Percentiles rank a stretch among this genome's conserved stretches.
These are phyloP conservation scores for Phylloscopus collybita DNA, from an alignment of 2,797 vertebrate genomes.

Conservation along the genomic window DNA sequence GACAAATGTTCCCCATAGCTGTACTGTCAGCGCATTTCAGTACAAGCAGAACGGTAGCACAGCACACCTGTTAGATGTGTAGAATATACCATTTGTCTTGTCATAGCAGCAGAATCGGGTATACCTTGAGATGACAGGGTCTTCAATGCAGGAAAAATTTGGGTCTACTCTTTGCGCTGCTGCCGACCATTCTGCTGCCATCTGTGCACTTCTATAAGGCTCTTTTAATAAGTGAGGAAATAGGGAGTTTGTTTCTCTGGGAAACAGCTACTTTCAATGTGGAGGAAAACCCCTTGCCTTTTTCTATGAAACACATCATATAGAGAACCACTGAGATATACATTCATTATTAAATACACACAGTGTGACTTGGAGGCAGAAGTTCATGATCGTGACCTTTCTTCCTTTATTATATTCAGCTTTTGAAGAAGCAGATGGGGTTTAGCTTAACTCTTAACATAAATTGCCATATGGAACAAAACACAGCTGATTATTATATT, in stretches of 20 bases:
- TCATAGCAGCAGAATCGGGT: constrained; percentile 47
- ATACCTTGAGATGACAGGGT: constrained; percentile 28
- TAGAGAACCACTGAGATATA: constrained; percentile 11
- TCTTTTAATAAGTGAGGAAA: constrained; percentile 2
- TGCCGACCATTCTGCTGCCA: neutral
- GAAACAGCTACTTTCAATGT: neutral
- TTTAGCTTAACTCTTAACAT: constrained; percentile 77
- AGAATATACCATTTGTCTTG: constrained; percentile 74
- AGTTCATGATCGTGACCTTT: constrained; percentile 48
- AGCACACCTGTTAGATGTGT: constrained; percentile 64
- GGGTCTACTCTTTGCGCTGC: neutral
- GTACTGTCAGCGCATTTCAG: constrained; percentile 76
- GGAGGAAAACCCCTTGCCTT: neutral
- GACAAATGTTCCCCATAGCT: constrained; percentile 79
- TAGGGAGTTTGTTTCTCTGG: neutral
- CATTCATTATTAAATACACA: constrained; percentile 54
- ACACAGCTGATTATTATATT: constrained; percentile 80
- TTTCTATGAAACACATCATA: constrained; percentile 4
- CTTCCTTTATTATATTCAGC: constrained; percentile 41
- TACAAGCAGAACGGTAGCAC: constrained; percentile 59
- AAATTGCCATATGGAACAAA: constrained; percentile 80
- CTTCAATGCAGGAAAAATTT: constrained; percentile 25
- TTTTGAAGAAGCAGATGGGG: constrained; percentile 79
- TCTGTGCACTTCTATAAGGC: neutral
- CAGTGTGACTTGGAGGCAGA: constrained; percentile 57